Base-by-base conservation (phyloP, 2,797 vertebrate species). In the Setipinna tenuifilis region DNA sequence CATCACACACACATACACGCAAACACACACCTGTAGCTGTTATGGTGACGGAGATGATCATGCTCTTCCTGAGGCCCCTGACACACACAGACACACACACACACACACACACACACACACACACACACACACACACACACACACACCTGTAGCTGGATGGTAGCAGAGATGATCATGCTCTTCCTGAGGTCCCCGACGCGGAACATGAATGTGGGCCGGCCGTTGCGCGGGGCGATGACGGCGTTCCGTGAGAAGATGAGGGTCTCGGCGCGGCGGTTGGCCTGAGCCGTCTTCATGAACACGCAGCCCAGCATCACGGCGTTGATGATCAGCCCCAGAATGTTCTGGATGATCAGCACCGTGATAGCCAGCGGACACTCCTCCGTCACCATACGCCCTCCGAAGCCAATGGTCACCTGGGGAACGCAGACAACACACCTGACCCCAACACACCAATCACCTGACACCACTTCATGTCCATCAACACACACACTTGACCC, bases 221-320 rank as follows among this genome's bases (percentile, higher is more conserved):
- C 97, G 0, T 99, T 98, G 7, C 98, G 95, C 0, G 97, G 95
- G 0, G 98, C 96, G 0, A 99, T 97, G 85, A 99, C 97, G 0
- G 98, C 98, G 5, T 97, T 97, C 23, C 97, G 95, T 85, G 98
- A 99, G 94, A 99, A 99, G 92, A 99, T 99, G 88, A 99, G 93
- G 0, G 98, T 99, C 92, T 99, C 98, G 0, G 98, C 98, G 11
- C 98, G 93, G 0, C 98, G 92, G 94, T 99, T 98, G 23, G 98
- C 98, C 92, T 99, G 98, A 0, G 98, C 98, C 0, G 98, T 99
- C 92, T 99, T 99, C 98, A 99, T 99, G 94, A 99, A 99, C 65
- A 99, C 98, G 84, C 98, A 99, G 85, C 98, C 98, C 31, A 99
- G 90, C 98, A 99, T 98, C 85, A 99, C 97, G 0, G 98, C 98